These are phyloP conservation scores for Varanus salvator DNA, from an alignment of 2,113 vertebrate species.

Conservation along the genomic window DNA sequence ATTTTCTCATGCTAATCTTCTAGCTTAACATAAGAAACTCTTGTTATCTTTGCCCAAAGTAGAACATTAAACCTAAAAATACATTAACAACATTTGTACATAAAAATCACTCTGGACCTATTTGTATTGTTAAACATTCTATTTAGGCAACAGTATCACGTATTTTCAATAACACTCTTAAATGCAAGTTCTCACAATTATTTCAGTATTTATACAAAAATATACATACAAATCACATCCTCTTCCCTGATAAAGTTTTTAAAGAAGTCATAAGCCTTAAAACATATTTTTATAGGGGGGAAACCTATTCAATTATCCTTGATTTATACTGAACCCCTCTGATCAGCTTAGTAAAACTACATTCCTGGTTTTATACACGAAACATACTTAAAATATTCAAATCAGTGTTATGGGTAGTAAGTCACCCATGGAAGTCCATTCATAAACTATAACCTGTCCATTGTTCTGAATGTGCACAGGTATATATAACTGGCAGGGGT, in stretches of 20 bases:
- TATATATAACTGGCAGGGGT: neutral
- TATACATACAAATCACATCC: neutral
- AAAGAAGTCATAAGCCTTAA: neutral
- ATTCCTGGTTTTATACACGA: neutral
- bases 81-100: neutral
- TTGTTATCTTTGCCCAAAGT: neutral
- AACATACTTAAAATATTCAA: neutral
- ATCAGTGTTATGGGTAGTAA: neutral
- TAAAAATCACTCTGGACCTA: too few species aligned
- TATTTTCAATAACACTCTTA: neutral
- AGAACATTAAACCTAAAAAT: neutral
- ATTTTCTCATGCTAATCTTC: neutral
- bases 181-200: neutral
- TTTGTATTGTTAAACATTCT: neutral
- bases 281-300: neutral
- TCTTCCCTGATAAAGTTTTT: neutral
- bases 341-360: neutral
- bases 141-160: neutral
- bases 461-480: neutral
- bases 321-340: neutral
- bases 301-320: neutral
- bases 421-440: neutral
- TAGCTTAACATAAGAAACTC: neutral
- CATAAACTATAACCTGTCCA: neutral
- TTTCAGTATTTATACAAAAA: neutral